These are phyloP conservation scores for Suricata suricatta DNA, from an alignment of 2,113 vertebrate genomes.

Conservation along the genomic window DNA sequence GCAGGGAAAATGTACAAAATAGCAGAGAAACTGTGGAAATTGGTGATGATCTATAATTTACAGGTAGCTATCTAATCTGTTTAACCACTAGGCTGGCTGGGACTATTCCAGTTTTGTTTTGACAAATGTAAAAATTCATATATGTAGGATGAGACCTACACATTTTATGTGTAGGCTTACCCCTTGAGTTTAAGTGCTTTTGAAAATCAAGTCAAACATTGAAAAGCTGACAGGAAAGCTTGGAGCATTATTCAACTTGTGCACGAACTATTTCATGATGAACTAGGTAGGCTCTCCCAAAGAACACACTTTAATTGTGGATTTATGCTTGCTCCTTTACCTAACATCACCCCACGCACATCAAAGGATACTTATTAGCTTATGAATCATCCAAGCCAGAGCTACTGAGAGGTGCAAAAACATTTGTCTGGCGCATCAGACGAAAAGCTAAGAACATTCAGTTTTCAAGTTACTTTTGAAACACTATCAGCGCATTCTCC, in stretches of 20 bases:
- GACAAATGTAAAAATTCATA: conserved; percentile 27
- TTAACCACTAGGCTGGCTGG: neutral
- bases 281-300: neutral
- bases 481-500: neutral
- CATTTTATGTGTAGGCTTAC: neutral
- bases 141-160: neutral
- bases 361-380: neutral
- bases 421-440: neutral
- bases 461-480: conserved; percentile 54
- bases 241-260: neutral
- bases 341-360: neutral
- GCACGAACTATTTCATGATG: neutral
- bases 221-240: conserved; percentile 41
- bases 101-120: neutral
- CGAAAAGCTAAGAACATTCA: neutral
- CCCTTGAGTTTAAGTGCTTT: neutral
- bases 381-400: neutral
- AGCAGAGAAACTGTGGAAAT: neutral
- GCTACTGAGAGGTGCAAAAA: neutral
- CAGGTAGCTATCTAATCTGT: neutral
- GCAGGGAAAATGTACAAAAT: neutral
- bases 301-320: neutral
- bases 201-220: conserved; percentile 32
- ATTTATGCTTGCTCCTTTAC: neutral
- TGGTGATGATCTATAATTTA: neutral